These are phyloP conservation scores for Manis crassicaudata DNA, from an alignment of 2,797 vertebrate genomes.

Conservation along the genomic window DNA sequence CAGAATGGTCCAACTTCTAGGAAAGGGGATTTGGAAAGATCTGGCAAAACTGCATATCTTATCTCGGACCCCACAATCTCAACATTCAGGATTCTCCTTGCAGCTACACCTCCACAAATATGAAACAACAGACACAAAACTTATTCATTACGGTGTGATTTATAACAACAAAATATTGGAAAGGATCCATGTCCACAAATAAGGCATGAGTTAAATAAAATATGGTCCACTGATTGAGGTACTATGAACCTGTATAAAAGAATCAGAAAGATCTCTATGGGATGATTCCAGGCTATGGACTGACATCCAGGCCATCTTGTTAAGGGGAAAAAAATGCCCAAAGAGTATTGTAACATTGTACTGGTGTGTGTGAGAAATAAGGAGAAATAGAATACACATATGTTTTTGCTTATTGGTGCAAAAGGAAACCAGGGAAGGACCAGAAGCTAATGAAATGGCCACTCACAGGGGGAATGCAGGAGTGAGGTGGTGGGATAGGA, in stretches of 20 bases:
- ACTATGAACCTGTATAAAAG: neutral
- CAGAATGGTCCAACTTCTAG: neutral
- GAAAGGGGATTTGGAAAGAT: neutral
- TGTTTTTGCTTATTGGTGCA: neutral
- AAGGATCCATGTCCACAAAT: neutral
- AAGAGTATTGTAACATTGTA: neutral
- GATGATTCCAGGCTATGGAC: neutral
- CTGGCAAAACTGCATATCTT: neutral
- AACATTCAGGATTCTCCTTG: neutral
- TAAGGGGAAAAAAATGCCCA: neutral
- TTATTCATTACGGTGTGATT: neutral
- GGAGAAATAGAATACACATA: neutral
- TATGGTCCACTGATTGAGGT: neutral
- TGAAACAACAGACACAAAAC: neutral
- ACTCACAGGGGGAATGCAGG: neutral
- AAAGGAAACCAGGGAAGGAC: neutral
- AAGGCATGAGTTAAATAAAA: neutral
- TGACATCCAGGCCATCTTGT: neutral
- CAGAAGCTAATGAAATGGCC: neutral
- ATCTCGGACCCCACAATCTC: neutral
- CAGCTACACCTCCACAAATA: neutral
- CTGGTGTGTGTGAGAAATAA: neutral
- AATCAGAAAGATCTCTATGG: neutral
- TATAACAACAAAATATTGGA: neutral
- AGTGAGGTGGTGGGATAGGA: neutral